Conservation (phyloP, 2,888 invertebrate species). For the Noctua comes region DNA sequence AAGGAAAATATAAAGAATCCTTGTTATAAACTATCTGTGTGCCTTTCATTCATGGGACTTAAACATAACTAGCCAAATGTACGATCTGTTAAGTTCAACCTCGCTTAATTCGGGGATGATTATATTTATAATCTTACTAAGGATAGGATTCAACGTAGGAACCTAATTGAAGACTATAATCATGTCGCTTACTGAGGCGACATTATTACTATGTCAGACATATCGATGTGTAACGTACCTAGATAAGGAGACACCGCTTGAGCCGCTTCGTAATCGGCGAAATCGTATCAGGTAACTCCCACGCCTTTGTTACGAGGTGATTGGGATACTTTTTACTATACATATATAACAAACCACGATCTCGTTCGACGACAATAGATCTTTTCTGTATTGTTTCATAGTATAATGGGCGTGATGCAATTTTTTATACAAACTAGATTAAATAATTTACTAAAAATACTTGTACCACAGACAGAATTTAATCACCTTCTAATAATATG, state of each 20-base stretch:
- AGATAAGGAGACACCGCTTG: slow-evolving; percentile 50
- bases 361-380: slow-evolving; percentile 44
- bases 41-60: not conserved
- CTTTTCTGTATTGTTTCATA: slow-evolving; percentile 40
- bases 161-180: slow-evolving; percentile 18
- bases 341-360: slow-evolving; percentile 20
- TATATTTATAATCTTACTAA: not conserved
- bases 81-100: too few relatives aligned
- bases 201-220: slow-evolving; percentile 34
- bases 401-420: slow-evolving; percentile 3
- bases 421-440: not conserved
- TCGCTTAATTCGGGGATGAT: too few relatives aligned
- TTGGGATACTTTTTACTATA: slow-evolving; percentile 44
- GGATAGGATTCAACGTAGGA: not conserved
- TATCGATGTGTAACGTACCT: not conserved
- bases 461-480: not conserved
- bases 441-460: not conserved
- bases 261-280: slow-evolving; percentile 54
- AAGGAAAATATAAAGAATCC: not conserved
- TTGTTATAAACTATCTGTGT: not conserved
- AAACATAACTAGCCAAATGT: too few relatives aligned
- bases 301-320: slow-evolving; percentile 52
- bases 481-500: slow-evolving; percentile 3
- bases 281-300: slow-evolving; percentile 64
- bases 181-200: slow-evolving; percentile 8